Evolutionary conservation across 2,797 vertebrate species (phyloP).

Genomic region (Coendou prehensilis): DNA sequence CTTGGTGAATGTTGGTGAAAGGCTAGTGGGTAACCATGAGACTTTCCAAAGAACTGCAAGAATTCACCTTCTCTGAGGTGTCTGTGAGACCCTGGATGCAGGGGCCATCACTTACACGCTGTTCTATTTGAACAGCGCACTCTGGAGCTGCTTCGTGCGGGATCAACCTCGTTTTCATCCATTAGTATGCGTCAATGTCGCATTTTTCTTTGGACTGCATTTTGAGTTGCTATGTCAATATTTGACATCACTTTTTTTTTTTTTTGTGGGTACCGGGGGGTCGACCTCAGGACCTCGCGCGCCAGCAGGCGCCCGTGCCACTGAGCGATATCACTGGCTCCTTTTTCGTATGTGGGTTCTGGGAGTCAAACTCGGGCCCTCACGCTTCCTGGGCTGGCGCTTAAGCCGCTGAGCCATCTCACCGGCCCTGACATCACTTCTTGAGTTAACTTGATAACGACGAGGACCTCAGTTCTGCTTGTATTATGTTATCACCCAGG

Average conservation of each 20-base stretch:
- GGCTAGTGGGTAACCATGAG: neutral
- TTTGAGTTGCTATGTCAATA: neutral
- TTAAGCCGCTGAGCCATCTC: too few relatives aligned
- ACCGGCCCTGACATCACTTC: neutral
- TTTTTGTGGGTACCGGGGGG: too few relatives aligned
- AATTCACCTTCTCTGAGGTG: neutral
- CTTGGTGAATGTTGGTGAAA: neutral
- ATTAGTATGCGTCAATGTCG: neutral
- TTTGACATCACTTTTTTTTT: neutral
- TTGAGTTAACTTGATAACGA: neutral
- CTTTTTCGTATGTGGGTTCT: too few relatives aligned
- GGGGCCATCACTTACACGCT: accelerated
- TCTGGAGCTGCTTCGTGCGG: neutral
- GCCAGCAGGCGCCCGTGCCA: too few relatives aligned
- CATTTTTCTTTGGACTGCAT: neutral
- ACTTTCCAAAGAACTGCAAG: neutral
- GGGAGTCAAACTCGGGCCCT: too few relatives aligned
- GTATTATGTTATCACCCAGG: neutral
- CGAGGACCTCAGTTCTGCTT: neutral
- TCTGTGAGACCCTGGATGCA: neutral
- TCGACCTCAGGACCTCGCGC: too few relatives aligned
- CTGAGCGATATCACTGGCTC: too few relatives aligned
- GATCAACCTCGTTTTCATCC: neutral
- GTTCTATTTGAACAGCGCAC: neutral
- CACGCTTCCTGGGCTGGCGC: too few relatives aligned